Evolutionary conservation across 2,113 vertebrate genomes (phyloP), one percentile per base, ranked within the genome.

Genomic region (Lophius piscatorius): DNA sequence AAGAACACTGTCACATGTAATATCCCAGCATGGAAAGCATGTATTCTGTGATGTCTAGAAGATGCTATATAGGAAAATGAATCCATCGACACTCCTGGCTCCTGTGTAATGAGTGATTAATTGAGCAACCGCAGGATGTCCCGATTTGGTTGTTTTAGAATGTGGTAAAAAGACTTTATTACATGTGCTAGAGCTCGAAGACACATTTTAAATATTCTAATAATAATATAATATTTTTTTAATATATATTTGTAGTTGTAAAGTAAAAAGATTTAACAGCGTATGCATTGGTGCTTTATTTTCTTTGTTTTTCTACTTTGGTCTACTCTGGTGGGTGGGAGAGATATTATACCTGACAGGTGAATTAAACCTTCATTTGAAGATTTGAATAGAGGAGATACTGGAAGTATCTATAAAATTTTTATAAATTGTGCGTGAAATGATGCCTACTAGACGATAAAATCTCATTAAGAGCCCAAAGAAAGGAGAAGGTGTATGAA

Each of bases 51-150:
- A 66, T 63, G 56, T 52, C 56, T 50, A 39, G 17, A 58, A 70
- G 58, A 28, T 39, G 31, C 48, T 65, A 20, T 23, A 9, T 14
- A 8, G 47, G 45, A 54, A 61, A 66, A 63, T 59, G 6, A 61
- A 73, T 83, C 48, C 46, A 70, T 69, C 70, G 38, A 63, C 65
- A 65, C 51, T 13, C 6, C 44, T 48, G 22, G 31, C 76, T 76
- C 44, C 59, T 16, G 29, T 31, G 65, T 35, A 18, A n/a, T 16
- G 20, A 48, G 23, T 28, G 17, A 20, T 45, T 29, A 33, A 34
- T 28, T 64, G 40, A 49, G 54, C 16, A 17, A 18, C 28, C 23
- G 20, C 35, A 46, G 45, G 39, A 40, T 49, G 40, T 9, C 9
- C n/a, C n/a, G n/a, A n/a, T n/a, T n/a, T 21, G 34, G 56, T 36